Conservation (phyloP, 1,140 invertebrate genomes). For the Procambarus virginalis region DNA sequence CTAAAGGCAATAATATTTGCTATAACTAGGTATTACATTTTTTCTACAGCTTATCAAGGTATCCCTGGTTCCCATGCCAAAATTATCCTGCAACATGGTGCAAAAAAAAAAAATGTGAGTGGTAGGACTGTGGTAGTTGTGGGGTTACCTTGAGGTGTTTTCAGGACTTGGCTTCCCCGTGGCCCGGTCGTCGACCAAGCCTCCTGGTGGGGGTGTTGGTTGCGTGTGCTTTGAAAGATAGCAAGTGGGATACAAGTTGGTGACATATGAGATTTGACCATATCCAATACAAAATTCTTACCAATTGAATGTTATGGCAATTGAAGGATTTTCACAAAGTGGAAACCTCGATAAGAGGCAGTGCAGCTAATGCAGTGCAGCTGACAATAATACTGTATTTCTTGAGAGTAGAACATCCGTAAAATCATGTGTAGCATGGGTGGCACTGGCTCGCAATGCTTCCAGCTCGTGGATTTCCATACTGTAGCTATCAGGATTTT, state of each 20-base stretch:
- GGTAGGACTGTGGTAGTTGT: too few relatives aligned
- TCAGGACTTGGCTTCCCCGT: too few relatives aligned
- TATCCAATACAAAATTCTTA: constrained; percentile 7
- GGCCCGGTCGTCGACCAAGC: too few relatives aligned
- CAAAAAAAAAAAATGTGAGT: too few relatives aligned
- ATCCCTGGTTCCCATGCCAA: too few relatives aligned
- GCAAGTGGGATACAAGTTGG: too few relatives aligned
- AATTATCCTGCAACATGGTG: too few relatives aligned
- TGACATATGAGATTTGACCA: too few relatives aligned
- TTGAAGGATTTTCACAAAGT: constrained; percentile 76
- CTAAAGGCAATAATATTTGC: too few relatives aligned
- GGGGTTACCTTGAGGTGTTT: too few relatives aligned
- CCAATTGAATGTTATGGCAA: constrained; percentile 67
- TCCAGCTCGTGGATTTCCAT: constrained; percentile 93
- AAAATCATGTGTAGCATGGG: constrained; percentile 86
- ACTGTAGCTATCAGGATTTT: constrained; percentile 91
- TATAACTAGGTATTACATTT: neutral
- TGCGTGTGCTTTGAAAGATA: too few relatives aligned
- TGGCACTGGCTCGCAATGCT: constrained; percentile 85
- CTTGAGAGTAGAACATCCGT: constrained; percentile 87
- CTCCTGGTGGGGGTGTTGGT: too few relatives aligned
- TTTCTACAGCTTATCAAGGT: neutral
- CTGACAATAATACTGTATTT: constrained; percentile 97
- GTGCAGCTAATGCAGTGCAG: constrained; percentile 82
- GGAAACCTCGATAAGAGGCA: constrained; percentile 92